Evolutionary conservation across 2,113 vertebrate genomes (phyloP).

Genomic region (Glaucidium brasilianum): DNA sequence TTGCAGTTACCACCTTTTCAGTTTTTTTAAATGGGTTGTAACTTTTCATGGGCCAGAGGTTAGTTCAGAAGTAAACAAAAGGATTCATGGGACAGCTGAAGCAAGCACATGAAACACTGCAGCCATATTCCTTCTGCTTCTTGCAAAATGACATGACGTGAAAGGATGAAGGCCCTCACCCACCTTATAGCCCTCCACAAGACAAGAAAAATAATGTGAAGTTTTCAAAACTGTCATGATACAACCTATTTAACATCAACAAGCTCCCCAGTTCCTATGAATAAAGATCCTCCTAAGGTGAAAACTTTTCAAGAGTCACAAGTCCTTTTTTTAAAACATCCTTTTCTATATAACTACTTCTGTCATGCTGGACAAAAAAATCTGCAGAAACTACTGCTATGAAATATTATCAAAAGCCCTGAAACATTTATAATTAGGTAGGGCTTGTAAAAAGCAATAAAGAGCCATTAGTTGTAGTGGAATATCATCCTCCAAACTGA

Average conservation of each 20-base stretch:
- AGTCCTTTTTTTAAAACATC: background rate
- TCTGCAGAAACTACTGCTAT: background rate
- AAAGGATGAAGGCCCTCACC: background rate
- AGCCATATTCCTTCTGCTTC: background rate
- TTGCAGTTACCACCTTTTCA: background rate
- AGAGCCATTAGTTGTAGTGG: background rate
- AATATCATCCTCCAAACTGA: background rate
- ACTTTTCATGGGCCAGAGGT: background rate
- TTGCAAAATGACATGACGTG: background rate
- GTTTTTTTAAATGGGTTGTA: background rate
- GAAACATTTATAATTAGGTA: background rate
- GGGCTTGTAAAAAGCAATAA: background rate
- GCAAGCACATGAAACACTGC: background rate
- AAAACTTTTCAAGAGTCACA: background rate
- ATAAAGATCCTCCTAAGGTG: background rate
- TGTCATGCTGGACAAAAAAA: background rate
- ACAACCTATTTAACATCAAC: background rate
- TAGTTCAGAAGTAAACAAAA: background rate
- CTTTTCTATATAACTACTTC: background rate
- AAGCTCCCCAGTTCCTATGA: background rate
- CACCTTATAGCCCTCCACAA: background rate
- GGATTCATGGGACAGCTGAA: background rate
- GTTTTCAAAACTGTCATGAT: background rate
- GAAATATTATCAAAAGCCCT: slow-evolving; percentile 14
- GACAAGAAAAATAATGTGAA: background rate